A percentile compares a stretch with the other conserved stretches of the same genome.
phyloP scores from a whole-genome alignment of 1,140 invertebrate species.

The Drosophila pseudoananassae region DNA sequence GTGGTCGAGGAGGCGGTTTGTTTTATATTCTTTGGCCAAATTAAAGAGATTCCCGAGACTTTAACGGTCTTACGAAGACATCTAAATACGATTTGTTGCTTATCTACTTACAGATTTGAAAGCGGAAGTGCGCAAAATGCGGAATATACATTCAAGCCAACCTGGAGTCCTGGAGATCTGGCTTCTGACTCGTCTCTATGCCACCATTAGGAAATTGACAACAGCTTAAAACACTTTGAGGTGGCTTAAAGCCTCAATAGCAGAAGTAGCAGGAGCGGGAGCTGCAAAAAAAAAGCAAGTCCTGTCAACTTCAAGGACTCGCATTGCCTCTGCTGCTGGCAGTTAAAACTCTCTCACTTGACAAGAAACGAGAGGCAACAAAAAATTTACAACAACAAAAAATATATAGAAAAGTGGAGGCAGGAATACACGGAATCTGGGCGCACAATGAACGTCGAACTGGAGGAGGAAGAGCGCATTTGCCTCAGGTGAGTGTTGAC shows the following conservation, averaged over 20 bases:
- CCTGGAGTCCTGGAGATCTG: neutral
- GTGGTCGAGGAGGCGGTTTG: neutral
- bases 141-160: neutral
- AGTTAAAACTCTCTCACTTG: conserved; percentile 64
- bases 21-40: conserved; percentile 20
- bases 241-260: conserved; percentile 63
- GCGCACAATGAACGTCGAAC: conserved; percentile 61
- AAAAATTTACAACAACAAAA: conserved; percentile 1
- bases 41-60: conserved; percentile 45
- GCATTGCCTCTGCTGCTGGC: conserved; percentile 46
- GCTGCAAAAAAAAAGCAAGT: conserved; percentile 32
- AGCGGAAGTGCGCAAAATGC: conserved; percentile 19
- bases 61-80: conserved; percentile 26
- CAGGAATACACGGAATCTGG: conserved; percentile 27
- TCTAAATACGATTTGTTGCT: conserved; percentile 59
- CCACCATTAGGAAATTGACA: conserved; percentile 77
- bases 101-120: conserved; percentile 62
- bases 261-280: neutral
- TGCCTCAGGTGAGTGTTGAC: conserved; percentile 74
- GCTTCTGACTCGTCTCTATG: conserved; percentile 20
- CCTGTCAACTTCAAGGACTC: conserved; percentile 65
- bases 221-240: conserved; percentile 76
- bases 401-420: conserved; percentile 24
- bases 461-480: conserved; percentile 66
- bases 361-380: conserved; percentile 20